phyloP scores from a whole-genome alignment of 2,888 invertebrate genomes.

The Oeneis ivallda region DNA sequence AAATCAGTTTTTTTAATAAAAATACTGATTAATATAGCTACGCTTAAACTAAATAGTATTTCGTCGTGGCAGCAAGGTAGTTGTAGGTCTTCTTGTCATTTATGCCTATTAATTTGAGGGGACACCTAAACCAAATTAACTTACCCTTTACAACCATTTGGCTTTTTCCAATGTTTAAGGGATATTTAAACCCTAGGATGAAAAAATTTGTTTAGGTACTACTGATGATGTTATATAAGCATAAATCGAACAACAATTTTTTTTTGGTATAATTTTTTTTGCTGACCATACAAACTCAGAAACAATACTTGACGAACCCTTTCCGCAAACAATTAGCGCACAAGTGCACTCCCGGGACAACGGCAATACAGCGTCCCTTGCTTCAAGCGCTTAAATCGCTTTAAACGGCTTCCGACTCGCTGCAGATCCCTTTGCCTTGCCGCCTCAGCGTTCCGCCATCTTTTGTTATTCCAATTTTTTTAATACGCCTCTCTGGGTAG shows the following conservation, averaged over 20 bases:
- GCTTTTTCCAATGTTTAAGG: no score
- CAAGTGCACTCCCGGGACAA: conserved; percentile 22
- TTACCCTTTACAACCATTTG: no score
- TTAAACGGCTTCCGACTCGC: conserved; percentile 68
- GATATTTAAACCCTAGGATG: no score
- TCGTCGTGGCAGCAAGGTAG: no score
- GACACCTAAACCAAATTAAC: no score
- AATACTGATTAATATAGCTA: no score
- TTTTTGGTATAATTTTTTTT: not conserved
- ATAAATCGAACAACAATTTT: not conserved
- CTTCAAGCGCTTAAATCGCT: conserved; percentile 48
- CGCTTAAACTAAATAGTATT: no score
- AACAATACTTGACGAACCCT: conserved; percentile 73
- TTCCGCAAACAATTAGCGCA: conserved; percentile 73
- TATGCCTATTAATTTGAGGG: no score
- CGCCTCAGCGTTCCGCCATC: conserved; percentile 57
- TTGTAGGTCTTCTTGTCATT: no score
- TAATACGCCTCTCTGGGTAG: not conserved
- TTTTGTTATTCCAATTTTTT: conserved; percentile 61
- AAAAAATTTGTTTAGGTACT: no score
- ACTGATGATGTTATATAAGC: no score
- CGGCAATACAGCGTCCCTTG: conserved; percentile 63
- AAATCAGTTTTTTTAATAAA: no score
- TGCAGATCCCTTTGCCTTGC: conserved; percentile 67
- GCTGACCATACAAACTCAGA: conserved; percentile 54